Conservation (phyloP, 2,888 invertebrate species). For the Megastigmus dorsalis region DNA sequence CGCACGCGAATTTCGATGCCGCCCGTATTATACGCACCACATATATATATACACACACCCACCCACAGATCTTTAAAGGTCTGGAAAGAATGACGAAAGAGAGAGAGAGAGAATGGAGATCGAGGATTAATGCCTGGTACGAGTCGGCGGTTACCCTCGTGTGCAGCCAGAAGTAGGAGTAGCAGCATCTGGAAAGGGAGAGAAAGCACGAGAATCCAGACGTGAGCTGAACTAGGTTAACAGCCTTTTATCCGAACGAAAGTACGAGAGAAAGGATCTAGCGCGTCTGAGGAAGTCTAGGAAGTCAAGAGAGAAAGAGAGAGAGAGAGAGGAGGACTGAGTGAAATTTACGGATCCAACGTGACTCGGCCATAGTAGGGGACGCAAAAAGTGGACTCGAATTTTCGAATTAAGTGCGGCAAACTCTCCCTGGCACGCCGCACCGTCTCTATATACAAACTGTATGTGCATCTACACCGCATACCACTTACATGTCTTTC, state of each 20-base stretch:
- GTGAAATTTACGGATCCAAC: constrained; percentile 46
- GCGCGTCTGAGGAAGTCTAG: neutral
- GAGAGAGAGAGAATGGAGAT: neutral
- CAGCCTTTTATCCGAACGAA: constrained; percentile 45
- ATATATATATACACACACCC: neutral
- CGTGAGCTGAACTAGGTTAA: constrained; percentile 40
- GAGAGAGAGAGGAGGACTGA: neutral
- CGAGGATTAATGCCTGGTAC: constrained; percentile 24
- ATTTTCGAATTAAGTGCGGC: constrained; percentile 21
- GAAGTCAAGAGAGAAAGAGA: too few species aligned
- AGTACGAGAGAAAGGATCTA: neutral
- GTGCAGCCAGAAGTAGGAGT: neutral
- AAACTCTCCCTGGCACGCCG: neutral
- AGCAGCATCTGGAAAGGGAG: too few species aligned
- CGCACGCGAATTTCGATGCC: too few species aligned
- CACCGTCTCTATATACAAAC: neutral
- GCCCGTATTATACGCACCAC: neutral
- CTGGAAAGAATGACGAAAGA: neutral
- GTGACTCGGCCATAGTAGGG: constrained; percentile 48
- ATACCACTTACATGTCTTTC: too few species aligned
- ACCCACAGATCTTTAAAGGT: neutral
- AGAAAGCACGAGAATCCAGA: too few species aligned
- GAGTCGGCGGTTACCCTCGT: neutral
- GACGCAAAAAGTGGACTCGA: neutral
- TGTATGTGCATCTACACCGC: too few species aligned